Evolutionary conservation across 1,140 invertebrate species (phyloP).

Genomic region (Cyrtorhinus lividipennis): DNA sequence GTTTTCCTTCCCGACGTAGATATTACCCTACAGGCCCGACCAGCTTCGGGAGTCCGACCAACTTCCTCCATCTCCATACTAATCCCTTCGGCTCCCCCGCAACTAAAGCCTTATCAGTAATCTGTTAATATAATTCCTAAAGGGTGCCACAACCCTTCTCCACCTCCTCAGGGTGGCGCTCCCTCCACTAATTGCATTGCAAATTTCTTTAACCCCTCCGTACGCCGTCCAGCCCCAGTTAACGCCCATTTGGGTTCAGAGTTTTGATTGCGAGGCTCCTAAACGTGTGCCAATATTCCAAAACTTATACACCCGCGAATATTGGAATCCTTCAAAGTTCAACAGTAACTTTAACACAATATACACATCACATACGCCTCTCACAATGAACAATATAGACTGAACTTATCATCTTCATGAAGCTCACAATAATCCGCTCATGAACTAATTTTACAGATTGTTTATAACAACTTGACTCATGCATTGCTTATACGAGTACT

Average conservation of each 20-base stretch:
- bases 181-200: conserved; percentile 11
- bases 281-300: background rate
- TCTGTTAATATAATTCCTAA: conserved; percentile 16
- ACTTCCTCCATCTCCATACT: conserved; percentile 13
- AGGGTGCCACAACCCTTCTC: background rate
- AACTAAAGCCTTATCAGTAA: conserved; percentile 16
- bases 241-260: background rate
- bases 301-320: too few relatives aligned
- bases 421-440: too few relatives aligned
- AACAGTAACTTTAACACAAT: too few relatives aligned
- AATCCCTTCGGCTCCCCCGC: conserved; percentile 4
- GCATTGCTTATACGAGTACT: too few relatives aligned
- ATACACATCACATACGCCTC: too few relatives aligned
- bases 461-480: too few relatives aligned
- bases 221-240: background rate
- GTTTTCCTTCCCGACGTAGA: background rate
- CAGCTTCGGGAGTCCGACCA: background rate
- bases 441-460: too few relatives aligned
- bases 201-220: background rate
- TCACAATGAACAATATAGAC: too few relatives aligned
- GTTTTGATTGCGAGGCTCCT: background rate
- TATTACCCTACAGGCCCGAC: background rate
- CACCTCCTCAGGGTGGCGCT: background rate
- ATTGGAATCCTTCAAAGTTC: too few relatives aligned
- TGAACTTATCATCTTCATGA: too few relatives aligned